phyloP scores from a whole-genome alignment of 2,888 invertebrate genomes.

The Lysandra coridon region DNA sequence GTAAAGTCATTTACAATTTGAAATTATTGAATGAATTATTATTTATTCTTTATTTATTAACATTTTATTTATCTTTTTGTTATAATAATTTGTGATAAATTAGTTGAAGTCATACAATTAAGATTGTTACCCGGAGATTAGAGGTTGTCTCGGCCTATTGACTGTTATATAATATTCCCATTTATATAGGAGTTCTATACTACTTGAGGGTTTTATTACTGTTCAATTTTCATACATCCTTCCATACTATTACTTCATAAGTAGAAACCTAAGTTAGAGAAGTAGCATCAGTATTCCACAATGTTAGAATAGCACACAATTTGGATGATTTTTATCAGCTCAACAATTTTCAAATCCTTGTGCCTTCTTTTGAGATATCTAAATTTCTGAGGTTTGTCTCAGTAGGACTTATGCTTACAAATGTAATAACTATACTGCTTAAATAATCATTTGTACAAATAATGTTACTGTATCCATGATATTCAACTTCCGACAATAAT shows the following conservation, averaged over 20 bases:
- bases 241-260: neutral
- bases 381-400: conserved; percentile 38
- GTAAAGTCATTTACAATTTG: conserved; percentile 5
- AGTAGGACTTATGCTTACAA: conserved; percentile 26
- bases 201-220: neutral
- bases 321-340: conserved; percentile 35
- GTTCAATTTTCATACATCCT: conserved; percentile 5
- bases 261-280: conserved; percentile 15
- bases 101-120: conserved; percentile 12
- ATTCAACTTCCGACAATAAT: conserved; percentile 55
- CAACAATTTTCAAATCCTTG: conserved; percentile 44
- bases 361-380: conserved; percentile 45
- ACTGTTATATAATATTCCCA: neutral
- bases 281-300: conserved; percentile 12
- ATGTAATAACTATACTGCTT: conserved; percentile 7
- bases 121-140: conserved; percentile 13
- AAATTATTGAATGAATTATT: conserved; percentile 1
- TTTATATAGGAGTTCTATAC: conserved; percentile 8
- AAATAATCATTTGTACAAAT: conserved; percentile 28
- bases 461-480: conserved; percentile 33
- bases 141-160: conserved; percentile 24
- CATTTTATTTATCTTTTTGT: conserved; percentile 1
- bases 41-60: conserved; percentile 22
- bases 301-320: conserved; percentile 36
- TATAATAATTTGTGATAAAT: conserved; percentile 20